Evolutionary conservation across 2,113 vertebrate species (phyloP).

Genomic region (Mixornis gularis): DNA sequence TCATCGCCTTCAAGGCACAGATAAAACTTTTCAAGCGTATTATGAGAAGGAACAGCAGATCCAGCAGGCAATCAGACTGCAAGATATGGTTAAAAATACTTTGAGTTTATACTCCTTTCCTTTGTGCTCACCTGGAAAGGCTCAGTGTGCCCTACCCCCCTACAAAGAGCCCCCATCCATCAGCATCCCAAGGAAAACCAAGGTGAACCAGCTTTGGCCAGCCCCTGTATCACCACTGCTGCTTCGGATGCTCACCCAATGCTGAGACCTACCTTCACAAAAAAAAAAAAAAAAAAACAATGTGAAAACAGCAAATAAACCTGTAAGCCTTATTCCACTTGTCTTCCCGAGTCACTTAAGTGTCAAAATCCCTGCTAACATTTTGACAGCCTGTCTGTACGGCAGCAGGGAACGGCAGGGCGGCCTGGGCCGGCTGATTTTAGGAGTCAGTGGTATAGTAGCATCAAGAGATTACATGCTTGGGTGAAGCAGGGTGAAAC

Average conservation of each 20-base stretch:
- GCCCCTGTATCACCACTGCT: neutral
- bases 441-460: neutral
- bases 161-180: neutral
- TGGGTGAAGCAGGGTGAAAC: neutral
- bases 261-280: neutral
- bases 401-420: neutral
- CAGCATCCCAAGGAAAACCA: neutral
- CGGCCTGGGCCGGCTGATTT: neutral
- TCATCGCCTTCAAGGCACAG: conserved; percentile 62
- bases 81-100: conserved; percentile 25
- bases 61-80: conserved; percentile 57
- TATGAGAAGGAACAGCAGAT: conserved; percentile 65
- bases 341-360: neutral
- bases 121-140: neutral
- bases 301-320: neutral
- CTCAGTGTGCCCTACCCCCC: neutral
- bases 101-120: neutral
- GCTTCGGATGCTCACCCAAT: neutral
- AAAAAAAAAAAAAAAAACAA: neutral
- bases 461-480: neutral
- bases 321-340: neutral
- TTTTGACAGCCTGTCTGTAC: conserved; percentile 27
- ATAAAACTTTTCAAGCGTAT: conserved; percentile 73
- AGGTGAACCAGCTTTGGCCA: neutral
- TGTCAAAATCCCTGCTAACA: neutral